Conservation (phyloP, 2,888 invertebrate genomes). For the Anarsia innoxiella region DNA sequence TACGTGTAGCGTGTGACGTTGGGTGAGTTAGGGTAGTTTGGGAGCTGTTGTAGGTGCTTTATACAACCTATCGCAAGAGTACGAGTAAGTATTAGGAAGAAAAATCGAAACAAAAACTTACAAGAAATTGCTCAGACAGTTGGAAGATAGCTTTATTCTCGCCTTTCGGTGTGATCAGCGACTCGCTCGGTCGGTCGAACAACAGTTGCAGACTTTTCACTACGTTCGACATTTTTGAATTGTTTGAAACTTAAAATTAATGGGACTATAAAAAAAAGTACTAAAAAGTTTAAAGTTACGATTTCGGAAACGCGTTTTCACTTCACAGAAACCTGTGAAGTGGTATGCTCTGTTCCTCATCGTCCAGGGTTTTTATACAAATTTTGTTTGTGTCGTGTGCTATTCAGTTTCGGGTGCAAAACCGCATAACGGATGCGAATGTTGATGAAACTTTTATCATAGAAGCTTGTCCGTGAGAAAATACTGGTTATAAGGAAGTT, state of each 20-base stretch:
- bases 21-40: not conserved
- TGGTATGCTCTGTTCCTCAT: slow-evolving; percentile 27
- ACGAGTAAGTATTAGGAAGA: not conserved
- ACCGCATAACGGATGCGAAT: slow-evolving; percentile 21
- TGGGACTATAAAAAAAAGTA: slow-evolving; percentile 14
- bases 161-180: slow-evolving; percentile 77
- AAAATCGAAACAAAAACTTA: too few species aligned
- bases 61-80: too few species aligned
- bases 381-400: slow-evolving; percentile 2
- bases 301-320: slow-evolving; percentile 24
- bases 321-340: slow-evolving; percentile 61
- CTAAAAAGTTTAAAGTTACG: slow-evolving; percentile 12
- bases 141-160: slow-evolving; percentile 76
- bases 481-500: too few species aligned
- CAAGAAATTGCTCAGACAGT: slow-evolving; percentile 76
- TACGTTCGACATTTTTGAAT: slow-evolving; percentile 37
- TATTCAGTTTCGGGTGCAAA: slow-evolving; percentile 19
- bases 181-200: slow-evolving; percentile 77
- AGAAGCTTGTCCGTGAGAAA: too few species aligned
- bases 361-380: slow-evolving; percentile 25
- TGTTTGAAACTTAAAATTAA: slow-evolving; percentile 16
- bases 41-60: too few species aligned
- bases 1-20: too few species aligned
- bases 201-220: slow-evolving; percentile 48
- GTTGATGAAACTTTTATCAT: too few species aligned